A percentile compares a stretch with the other conserved stretches of the same genome.
These are phyloP conservation scores for Gallinago nigripennis DNA, from an alignment of 2,797 vertebrate genomes.

Conservation along the genomic window DNA sequence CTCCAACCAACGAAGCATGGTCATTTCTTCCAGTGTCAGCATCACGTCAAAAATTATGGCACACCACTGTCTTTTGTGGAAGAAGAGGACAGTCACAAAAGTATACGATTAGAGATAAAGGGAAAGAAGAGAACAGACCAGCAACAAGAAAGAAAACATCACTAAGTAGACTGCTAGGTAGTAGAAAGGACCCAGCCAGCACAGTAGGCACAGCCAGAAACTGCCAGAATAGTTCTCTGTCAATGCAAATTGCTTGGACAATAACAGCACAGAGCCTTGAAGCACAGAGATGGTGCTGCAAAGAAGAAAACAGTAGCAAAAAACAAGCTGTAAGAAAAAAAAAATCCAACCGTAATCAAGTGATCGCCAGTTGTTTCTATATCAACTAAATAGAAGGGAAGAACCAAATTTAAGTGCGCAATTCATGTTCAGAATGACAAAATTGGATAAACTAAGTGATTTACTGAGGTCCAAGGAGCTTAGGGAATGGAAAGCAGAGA, in stretches of 20 bases:
- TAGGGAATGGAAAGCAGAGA: not conserved
- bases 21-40: not conserved
- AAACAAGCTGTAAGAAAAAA: not conserved
- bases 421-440: not conserved
- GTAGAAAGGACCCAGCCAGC: not conserved
- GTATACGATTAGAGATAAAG: not conserved
- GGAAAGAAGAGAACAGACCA: not conserved
- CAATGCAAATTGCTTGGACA: not conserved
- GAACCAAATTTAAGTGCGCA: not conserved
- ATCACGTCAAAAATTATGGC: not conserved
- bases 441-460: not conserved
- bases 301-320: not conserved
- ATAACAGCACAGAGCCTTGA: not conserved
- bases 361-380: not conserved
- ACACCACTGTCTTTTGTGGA: fast-evolving
- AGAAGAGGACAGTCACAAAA: not conserved
- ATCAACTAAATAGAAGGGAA: not conserved
- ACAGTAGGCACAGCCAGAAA: not conserved
- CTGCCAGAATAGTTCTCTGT: not conserved
- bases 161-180: not conserved
- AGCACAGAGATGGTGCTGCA: not conserved
- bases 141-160: not conserved
- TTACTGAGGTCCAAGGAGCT: not conserved
- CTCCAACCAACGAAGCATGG: fast-evolving
- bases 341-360: not conserved